Conservation (phyloP, 2,888 invertebrate genomes). For the Blastobasis adustella region DNA sequence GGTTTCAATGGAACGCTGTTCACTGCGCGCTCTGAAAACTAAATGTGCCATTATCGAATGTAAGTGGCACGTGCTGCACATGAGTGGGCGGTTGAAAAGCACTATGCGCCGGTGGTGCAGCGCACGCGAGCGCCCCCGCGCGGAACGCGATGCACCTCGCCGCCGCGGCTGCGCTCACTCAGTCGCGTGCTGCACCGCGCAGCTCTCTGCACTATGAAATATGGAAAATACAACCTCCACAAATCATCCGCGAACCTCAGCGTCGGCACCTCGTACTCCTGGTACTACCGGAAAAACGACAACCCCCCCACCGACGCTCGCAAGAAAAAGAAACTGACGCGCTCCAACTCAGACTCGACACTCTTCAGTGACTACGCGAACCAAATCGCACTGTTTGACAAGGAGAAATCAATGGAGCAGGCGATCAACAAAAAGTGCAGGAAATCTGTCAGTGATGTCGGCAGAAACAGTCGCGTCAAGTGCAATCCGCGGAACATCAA, state of each 20-base stretch:
- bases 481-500: constrained; percentile 48
- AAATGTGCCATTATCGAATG: constrained; percentile 46
- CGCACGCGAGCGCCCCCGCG: constrained; percentile 40
- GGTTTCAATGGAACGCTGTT: constrained; percentile 40
- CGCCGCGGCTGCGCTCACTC: constrained; percentile 26
- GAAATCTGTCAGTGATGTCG: constrained; percentile 57
- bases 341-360: constrained; percentile 66
- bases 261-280: constrained; percentile 67
- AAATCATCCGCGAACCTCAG: constrained; percentile 64
- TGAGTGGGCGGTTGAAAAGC: constrained; percentile 32
- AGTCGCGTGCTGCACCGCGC: constrained; percentile 45
- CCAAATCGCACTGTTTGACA: constrained; percentile 65
- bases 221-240: constrained; percentile 71
- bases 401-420: constrained; percentile 33
- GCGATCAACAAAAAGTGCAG: constrained; percentile 41
- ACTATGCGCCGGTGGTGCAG: constrained; percentile 45
- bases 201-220: constrained; percentile 57
- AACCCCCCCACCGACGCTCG: constrained; percentile 30
- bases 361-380: constrained; percentile 70
- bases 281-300: constrained; percentile 67
- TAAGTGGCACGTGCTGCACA: constrained; percentile 44
- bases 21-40: constrained; percentile 62
- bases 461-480: constrained; percentile 52
- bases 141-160: constrained; percentile 33
- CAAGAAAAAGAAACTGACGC: constrained; percentile 46